phyloP scores from a whole-genome alignment of 35 echinoderm and acorn worm species.

The Patiria miniata region DNA sequence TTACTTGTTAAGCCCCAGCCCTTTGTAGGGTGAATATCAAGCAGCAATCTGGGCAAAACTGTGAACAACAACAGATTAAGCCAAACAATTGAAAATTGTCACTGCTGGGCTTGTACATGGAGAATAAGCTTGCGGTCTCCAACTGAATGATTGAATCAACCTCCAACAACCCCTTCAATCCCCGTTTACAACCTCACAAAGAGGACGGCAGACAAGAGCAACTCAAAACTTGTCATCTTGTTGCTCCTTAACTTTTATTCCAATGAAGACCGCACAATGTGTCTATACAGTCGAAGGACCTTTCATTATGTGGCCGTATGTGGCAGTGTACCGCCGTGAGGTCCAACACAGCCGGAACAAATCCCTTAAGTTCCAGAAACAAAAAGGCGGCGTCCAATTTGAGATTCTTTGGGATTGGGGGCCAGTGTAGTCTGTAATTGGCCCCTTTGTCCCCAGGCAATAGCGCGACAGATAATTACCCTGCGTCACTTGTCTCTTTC shows the following conservation, averaged over 20 bases:
- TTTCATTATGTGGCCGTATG: not conserved
- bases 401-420: constrained; percentile 8
- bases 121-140: not conserved
- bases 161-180: not conserved
- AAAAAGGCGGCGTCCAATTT: constrained; percentile 3
- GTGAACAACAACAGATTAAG: constrained; percentile 32
- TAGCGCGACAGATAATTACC: not conserved
- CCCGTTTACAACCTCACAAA: not conserved
- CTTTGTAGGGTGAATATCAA: not conserved
- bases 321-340: not conserved
- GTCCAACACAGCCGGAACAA: not conserved
- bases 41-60: not conserved
- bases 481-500: not conserved
- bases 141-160: not conserved
- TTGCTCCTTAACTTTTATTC: not conserved
- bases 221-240: constrained; percentile 3
- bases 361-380: constrained; percentile 5
- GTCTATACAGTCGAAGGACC: not conserved
- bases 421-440: constrained; percentile 25
- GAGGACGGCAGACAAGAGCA: not conserved
- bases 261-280: not conserved
- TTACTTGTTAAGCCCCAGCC: not conserved
- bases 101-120: not conserved
- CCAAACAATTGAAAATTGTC: not conserved
- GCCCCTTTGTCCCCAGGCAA: not conserved